Conservation (phyloP, 1,140 invertebrate species). For the Protaetia brevitarsis region DNA sequence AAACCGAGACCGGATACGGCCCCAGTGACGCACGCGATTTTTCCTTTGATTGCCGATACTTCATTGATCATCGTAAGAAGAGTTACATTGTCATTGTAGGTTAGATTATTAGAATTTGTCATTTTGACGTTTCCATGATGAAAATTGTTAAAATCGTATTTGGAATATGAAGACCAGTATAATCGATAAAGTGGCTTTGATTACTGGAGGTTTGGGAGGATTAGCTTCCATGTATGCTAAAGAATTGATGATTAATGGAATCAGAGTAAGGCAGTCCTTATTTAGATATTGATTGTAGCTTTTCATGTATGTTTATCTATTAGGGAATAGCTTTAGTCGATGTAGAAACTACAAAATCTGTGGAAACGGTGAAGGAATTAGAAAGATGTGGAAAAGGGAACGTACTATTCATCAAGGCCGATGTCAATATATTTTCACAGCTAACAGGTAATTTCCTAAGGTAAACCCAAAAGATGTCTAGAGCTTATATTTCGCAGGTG, state of each 20-base stretch:
- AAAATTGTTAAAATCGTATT: background rate
- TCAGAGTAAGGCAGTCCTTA: background rate
- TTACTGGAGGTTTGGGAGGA: background rate
- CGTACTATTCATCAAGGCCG: background rate
- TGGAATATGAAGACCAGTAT: background rate
- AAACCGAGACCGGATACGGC: background rate
- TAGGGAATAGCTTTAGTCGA: background rate
- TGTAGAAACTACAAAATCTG: background rate
- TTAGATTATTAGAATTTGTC: background rate
- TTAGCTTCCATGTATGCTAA: background rate
- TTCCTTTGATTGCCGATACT: background rate
- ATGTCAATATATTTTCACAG: background rate
- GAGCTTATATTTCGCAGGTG: background rate
- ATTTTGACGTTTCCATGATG: constrained; percentile 2
- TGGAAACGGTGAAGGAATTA: background rate
- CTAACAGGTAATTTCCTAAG: background rate
- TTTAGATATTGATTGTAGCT: background rate
- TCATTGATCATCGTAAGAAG: background rate
- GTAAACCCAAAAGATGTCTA: background rate
- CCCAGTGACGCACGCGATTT: constrained; percentile 7
- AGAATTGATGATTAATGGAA: background rate
- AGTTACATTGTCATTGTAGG: no score
- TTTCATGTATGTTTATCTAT: no score
- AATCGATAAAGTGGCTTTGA: background rate
- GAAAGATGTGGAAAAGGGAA: background rate